These are phyloP conservation scores for Calcarius lapponicus DNA, from an alignment of 2,797 vertebrate genomes.

Conservation along the genomic window DNA sequence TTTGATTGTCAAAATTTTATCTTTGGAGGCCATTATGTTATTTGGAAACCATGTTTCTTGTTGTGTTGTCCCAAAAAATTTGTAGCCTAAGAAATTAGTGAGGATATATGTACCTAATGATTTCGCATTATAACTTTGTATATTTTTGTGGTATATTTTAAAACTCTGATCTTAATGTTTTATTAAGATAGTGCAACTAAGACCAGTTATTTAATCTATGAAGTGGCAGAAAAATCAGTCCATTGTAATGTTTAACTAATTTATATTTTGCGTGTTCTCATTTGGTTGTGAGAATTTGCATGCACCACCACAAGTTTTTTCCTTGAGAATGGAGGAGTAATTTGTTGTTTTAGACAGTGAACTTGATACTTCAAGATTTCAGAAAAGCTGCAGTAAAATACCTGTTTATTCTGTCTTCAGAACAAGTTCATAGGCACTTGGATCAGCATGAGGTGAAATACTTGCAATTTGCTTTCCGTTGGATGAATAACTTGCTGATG, in stretches of 20 bases:
- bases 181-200: not conserved
- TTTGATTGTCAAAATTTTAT: not conserved
- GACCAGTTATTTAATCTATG: not conserved
- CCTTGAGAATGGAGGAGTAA: not conserved
- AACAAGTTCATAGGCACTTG: constrained; percentile 91
- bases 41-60: not conserved
- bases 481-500: constrained; percentile 86
- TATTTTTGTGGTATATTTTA: not conserved
- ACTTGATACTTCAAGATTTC: not conserved
- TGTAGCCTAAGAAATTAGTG: not conserved
- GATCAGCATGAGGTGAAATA: constrained; percentile 85
- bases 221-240: not conserved
- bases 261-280: not conserved
- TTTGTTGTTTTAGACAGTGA: not conserved
- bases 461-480: constrained; percentile 84
- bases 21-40: not conserved
- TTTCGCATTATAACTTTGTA: not conserved
- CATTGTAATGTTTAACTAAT: not conserved
- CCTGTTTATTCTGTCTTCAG: constrained; percentile 72
- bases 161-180: not conserved
- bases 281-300: not conserved
- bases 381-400: constrained; percentile 2
- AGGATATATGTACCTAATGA: not conserved
- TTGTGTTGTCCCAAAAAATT: not conserved
- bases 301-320: not conserved